Base-by-base conservation (phyloP, 2,888 invertebrate species). In the Ophion costatus region DNA sequence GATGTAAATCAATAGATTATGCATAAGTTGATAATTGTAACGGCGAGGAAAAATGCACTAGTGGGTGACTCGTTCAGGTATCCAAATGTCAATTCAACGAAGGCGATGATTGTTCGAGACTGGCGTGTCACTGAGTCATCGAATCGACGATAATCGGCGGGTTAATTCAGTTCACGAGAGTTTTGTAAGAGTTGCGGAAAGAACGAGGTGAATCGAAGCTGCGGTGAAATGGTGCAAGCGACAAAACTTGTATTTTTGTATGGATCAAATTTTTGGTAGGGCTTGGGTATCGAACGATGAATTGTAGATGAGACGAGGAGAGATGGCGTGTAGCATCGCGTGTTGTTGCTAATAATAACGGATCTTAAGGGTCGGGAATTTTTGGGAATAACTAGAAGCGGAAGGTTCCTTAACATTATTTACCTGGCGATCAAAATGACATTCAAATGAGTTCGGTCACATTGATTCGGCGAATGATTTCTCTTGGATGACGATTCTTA, bases 161-260 rank as follows among this genome's bases (percentile, higher is more conserved):
- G 33, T 67, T 22, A 66, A 14, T 77, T 74, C 76, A 74, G 67
- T 69, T 80, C 63, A 57, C 59, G 57, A 59, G 73, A 63, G 69
- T 78, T 74, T 77, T 45, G 84, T 45, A 56, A 71, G 59, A 59
- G 45, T 45, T 69, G 22, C 33, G 56, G 57, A 71, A 73, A 51
- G 51, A 51, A 51, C 17, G 51, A 51, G 51, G 3, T 17, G 51
- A 38, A 11, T 7, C 63, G n/a, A 33, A 22, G 38, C 17, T 29
- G 61, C 5, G 64, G 20, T 9, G 42, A 79, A 80, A 73, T 51
- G 51, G 51, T 51, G 77, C 80, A 80, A 80, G 67, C 81, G 78
- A 82, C 33, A 76, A 87, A 88, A 88, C 88, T 85, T 88, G 88
- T 89, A 89, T 88, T 88, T 89, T 89, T 89, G 89, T 88, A 89